Conservation (phyloP, 2,113 vertebrate genomes). For the Synchiropus splendidus region DNA sequence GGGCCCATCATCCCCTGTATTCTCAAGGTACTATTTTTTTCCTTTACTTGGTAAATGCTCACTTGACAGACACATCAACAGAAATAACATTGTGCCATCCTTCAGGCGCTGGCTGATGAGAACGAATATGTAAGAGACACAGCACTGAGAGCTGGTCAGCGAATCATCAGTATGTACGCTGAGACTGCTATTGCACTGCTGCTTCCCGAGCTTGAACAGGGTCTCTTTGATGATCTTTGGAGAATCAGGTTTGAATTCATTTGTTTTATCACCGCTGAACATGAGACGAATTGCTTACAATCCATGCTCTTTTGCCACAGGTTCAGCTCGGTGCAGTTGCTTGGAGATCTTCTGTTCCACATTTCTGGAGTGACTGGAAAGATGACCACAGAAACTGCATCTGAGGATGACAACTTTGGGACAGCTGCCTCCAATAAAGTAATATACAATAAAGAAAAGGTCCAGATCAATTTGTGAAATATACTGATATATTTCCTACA, state of each 20-base stretch:
- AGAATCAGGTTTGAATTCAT: conserved; percentile 86
- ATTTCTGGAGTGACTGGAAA: conserved; percentile 97
- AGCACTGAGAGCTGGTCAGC: conserved; percentile 84
- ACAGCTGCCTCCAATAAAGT: conserved; percentile 95
- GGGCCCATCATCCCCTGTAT: conserved; percentile 97
- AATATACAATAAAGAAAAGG: background rate
- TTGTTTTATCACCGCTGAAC: background rate
- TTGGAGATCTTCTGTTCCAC: conserved; percentile 95
- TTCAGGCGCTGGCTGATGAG: conserved; percentile 92
- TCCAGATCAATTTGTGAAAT: too few species aligned
- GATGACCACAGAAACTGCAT: conserved; percentile 98
- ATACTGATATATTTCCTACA: background rate
- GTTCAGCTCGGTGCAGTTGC: conserved; percentile 97
- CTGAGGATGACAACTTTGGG: conserved; percentile 97
- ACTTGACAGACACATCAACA: too few species aligned
- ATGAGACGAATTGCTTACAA: background rate
- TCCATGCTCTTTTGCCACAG: conserved; percentile 47
- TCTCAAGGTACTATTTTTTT: conserved; percentile 76
- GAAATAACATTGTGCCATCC: background rate
- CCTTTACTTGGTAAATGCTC: background rate
- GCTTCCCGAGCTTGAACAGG: conserved; percentile 94
- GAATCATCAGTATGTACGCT: conserved; percentile 94
- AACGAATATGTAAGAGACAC: conserved; percentile 98
- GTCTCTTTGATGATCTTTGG: conserved; percentile 96
- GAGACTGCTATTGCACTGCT: conserved; percentile 91